Percentiles rank a stretch among this genome's conserved stretches.
These are phyloP conservation scores for Ficedula albicollis DNA, from an alignment of 2,797 vertebrate genomes.

Conservation along the genomic window DNA sequence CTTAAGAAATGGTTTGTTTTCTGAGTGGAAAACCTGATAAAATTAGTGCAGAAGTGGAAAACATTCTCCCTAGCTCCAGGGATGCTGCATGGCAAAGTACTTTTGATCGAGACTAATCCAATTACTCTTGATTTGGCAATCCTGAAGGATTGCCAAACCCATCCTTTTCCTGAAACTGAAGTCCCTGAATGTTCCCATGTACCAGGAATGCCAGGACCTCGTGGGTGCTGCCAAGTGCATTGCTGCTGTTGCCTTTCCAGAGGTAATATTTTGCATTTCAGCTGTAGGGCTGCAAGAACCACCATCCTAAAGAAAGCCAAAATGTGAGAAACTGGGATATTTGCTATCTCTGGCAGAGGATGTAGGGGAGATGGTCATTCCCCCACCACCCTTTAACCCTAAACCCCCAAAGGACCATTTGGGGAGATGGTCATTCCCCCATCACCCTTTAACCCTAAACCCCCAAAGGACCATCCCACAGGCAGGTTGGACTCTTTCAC, in stretches of 20 bases:
- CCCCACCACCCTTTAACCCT: background rate
- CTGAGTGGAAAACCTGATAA: background rate
- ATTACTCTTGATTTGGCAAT: background rate
- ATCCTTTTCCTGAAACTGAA: background rate
- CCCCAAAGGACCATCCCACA: background rate
- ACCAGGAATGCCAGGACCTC: background rate
- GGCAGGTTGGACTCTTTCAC: background rate
- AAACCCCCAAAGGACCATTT: background rate
- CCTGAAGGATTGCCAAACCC: background rate
- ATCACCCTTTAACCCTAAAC: background rate
- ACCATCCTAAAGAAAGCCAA: background rate
- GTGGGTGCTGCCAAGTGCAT: accelerated
- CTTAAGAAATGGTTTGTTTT: background rate
- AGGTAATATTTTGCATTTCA: background rate
- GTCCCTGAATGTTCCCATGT: background rate
- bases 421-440: background rate
- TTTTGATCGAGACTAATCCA: background rate
- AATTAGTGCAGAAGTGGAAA: background rate
- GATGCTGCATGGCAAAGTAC: background rate
- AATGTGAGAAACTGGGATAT: background rate
- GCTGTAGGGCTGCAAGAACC: background rate
- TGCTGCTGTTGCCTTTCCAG: background rate
- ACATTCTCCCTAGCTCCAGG: background rate
- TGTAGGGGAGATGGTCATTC: background rate
- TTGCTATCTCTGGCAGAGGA: background rate